These are phyloP conservation scores for Eudyptes chrysolophus DNA, from an alignment of 2,113 vertebrate species.

Conservation along the genomic window DNA sequence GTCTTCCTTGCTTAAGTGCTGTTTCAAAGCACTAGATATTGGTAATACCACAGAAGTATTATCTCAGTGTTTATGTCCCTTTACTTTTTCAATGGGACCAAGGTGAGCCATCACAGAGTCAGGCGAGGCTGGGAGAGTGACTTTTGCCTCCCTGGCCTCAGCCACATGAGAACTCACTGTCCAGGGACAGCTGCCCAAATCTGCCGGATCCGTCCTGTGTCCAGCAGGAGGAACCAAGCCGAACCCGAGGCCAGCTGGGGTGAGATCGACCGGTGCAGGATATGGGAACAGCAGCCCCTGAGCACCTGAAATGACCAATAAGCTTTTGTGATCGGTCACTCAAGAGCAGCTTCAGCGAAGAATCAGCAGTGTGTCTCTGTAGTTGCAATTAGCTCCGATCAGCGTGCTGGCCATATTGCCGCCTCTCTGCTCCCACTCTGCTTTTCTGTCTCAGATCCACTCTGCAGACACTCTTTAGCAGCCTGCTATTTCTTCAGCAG, in stretches of 20 bases:
- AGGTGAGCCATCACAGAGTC: neutral
- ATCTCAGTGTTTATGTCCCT: neutral
- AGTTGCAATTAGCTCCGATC: no score
- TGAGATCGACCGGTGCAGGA: accelerated
- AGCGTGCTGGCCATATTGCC: accelerated
- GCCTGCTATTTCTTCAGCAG: neutral
- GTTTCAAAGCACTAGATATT: neutral
- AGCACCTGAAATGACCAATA: neutral
- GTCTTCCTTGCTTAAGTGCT: neutral
- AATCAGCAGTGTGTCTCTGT: accelerated
- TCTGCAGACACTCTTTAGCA: neutral
- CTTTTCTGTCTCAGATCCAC: neutral
- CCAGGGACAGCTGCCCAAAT: neutral
- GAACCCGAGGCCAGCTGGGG: neutral
- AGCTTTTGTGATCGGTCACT: neutral
- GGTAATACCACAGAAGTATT: neutral
- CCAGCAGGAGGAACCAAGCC: neutral
- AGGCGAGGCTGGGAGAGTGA: neutral
- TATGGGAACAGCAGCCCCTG: neutral
- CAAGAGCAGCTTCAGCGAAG: neutral
- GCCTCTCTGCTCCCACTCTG: neutral
- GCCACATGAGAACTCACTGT: accelerated
- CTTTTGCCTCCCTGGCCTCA: neutral
- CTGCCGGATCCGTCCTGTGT: accelerated
- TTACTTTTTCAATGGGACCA: neutral